phyloP scores from a whole-genome alignment of 2,113 vertebrate species.

The Cynopterus brachyotis region DNA sequence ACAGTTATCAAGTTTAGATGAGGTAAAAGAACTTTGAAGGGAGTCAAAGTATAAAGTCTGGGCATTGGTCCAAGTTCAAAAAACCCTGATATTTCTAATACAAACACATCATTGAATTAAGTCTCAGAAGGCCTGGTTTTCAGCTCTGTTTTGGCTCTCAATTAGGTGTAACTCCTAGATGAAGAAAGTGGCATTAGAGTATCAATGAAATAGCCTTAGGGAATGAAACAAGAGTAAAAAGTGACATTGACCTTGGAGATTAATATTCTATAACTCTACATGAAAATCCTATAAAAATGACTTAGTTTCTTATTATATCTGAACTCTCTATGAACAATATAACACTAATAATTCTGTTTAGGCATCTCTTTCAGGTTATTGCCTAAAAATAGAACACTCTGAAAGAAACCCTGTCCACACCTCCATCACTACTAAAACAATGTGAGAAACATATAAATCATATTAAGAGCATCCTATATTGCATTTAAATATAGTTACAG shows the following conservation, averaged over 20 bases:
- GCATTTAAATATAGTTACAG: slow-evolving; percentile 1
- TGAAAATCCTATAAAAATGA: slow-evolving; percentile 3
- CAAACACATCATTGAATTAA: neutral
- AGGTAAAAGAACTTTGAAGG: neutral
- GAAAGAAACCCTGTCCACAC: neutral
- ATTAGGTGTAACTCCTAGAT: neutral
- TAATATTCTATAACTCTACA: neutral
- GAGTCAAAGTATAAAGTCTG: neutral
- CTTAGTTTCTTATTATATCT: neutral
- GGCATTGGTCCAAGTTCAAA: neutral
- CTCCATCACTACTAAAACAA: neutral
- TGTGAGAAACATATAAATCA: slow-evolving; percentile 4
- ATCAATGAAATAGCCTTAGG: neutral
- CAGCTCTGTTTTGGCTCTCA: neutral
- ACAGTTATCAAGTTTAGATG: neutral
- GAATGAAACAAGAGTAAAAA: neutral
- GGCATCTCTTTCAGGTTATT: neutral
- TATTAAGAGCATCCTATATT: neutral
- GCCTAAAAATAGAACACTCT: neutral
- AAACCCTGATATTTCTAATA: slow-evolving; percentile 6
- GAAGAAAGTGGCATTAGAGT: neutral
- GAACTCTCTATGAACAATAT: neutral
- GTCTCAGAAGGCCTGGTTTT: neutral
- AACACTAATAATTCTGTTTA: neutral
- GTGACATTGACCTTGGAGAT: neutral